These are phyloP conservation scores for Callipepla squamata DNA, from an alignment of 2,113 vertebrate genomes.

Conservation along the genomic window DNA sequence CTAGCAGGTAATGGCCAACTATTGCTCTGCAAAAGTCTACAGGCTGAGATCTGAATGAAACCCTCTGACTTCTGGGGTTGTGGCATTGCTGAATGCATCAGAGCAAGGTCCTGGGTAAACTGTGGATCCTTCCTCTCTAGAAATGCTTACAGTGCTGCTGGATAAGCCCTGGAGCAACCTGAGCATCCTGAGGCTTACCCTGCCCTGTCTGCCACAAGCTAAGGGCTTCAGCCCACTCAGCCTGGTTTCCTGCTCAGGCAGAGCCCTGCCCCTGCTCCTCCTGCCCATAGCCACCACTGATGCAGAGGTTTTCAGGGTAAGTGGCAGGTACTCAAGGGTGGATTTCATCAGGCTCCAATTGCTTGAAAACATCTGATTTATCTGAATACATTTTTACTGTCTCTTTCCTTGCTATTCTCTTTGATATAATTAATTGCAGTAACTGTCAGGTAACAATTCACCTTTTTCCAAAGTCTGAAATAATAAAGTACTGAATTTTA, in stretches of 20 bases:
- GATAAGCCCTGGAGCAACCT: background rate
- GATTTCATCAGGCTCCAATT: background rate
- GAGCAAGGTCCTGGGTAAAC: background rate
- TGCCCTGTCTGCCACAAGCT: background rate
- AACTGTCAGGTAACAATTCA: background rate
- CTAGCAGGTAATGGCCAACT: background rate
- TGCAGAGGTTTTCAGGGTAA: accelerated
- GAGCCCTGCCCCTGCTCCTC: too few species aligned
- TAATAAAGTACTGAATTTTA: background rate
- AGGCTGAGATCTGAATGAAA: background rate
- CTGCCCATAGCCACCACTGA: accelerated
- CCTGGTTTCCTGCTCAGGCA: too few species aligned
- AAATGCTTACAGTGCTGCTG: accelerated
- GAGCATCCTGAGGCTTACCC: background rate
- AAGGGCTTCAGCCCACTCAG: background rate
- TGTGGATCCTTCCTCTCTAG: accelerated
- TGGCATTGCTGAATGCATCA: background rate
- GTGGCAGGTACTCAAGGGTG: accelerated
- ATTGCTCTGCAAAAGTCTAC: background rate
- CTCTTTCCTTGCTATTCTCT: background rate
- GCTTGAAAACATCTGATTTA: background rate
- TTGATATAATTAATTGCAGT: background rate
- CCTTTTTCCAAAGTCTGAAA: background rate
- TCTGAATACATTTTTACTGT: background rate
- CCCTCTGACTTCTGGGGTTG: background rate